Conservation (phyloP, 2,113 vertebrate genomes). For the Trichechus manatus region DNA sequence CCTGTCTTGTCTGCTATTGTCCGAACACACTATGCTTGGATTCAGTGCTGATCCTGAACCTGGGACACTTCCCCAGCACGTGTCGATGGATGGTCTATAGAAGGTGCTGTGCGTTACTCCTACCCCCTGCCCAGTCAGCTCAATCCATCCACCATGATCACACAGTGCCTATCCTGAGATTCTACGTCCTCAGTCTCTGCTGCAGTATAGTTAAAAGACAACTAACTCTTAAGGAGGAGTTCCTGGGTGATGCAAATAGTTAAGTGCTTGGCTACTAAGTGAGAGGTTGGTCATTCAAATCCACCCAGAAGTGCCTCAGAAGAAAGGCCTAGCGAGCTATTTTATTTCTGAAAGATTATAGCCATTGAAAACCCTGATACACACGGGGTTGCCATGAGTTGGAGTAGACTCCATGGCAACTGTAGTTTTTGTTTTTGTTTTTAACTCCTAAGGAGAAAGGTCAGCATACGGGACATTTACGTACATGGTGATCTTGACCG, state of each 20-base stretch:
- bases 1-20: neutral
- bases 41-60: neutral
- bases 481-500: slow-evolving; percentile 87
- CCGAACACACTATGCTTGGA: neutral
- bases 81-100: neutral
- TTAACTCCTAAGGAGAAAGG: neutral
- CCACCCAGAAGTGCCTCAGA: neutral
- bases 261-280: neutral
- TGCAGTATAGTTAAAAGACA: neutral
- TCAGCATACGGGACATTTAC: slow-evolving; percentile 59
- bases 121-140: neutral
- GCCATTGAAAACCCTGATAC: neutral
- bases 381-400: neutral
- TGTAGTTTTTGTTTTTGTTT: neutral
- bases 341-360: neutral
- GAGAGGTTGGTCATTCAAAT: neutral
- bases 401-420: neutral
- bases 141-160: neutral
- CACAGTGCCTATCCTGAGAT: neutral
- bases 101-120: neutral
- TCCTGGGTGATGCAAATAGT: neutral
- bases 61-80: neutral
- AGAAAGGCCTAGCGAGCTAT: neutral
- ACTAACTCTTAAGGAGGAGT: neutral
- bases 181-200: neutral